Percentiles rank a stretch among this genome's conserved stretches.
Conservation (phyloP, 53 echinoderm and acorn worm genomes). For the Pentamera pediparva region DNA sequence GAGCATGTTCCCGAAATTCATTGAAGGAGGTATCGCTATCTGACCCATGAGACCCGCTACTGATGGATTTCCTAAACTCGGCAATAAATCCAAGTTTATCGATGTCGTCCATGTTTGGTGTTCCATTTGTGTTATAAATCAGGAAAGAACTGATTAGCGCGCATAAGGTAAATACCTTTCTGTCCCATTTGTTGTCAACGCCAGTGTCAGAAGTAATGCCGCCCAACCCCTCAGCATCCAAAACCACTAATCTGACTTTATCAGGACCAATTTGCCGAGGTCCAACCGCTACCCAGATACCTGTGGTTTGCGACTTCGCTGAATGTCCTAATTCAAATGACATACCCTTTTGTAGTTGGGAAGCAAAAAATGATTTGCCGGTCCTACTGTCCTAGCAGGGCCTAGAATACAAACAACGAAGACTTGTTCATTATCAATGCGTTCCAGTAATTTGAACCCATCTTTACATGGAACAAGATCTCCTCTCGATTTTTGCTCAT, state of each 20-base stretch:
- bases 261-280: neutral
- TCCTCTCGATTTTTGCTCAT: neutral
- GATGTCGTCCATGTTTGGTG: neutral
- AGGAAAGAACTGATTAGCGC: neutral
- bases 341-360: neutral
- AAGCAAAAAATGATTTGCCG: constrained; percentile 6
- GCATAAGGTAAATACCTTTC: neutral
- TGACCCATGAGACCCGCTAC: neutral
- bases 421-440: neutral
- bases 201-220: neutral
- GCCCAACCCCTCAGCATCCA: constrained; percentile 2
- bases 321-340: neutral
- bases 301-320: neutral
- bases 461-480: neutral
- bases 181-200: neutral
- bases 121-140: neutral
- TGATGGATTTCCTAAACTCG: neutral
- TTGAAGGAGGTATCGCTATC: too few relatives aligned
- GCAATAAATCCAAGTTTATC: constrained; percentile 13
- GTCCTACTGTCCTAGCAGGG: neutral
- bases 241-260: neutral
- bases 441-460: neutral
- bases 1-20: neutral
- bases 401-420: neutral
- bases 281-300: constrained; percentile 7